Evolutionary conservation across 2,888 invertebrate species (phyloP), one percentile per base, ranked within the genome.

Genomic region (Dinocampus coccinellae): DNA sequence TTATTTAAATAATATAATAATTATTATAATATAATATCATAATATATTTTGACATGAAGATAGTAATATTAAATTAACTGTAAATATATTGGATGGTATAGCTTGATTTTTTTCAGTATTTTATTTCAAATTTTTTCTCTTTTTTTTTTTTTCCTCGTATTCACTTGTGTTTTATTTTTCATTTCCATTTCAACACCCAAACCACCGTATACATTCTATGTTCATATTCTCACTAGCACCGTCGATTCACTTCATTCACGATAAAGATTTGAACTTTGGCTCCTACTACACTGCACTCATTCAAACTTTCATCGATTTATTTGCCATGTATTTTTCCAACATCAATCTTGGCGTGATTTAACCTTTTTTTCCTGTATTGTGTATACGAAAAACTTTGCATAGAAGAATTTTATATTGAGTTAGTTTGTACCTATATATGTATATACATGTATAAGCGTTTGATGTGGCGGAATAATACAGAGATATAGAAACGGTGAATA

Each of bases 391-490:
- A 34, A 10, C 53, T 16, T 9, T 57, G 39, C 33, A 33, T 13
- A 42, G 61, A n/a, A 36, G 65, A 70, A 70, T 70, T 70, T 65
- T 70, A 65, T 70, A 70, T 70, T 65, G 52, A 64, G 70, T 70
- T 65, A 65, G 58, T 60, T 47, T 47, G 29, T 24, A 60, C 52
- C 52, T 47, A 26, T 47, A 16, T 47, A 26, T 63, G 29, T 7
- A 29, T n/a, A 29, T 29, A 4, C 29, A 29, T 29, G 29, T 29
- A n/a, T n/a, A 47, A 47, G 24, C n/a, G 47, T 42, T 20, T n/a
- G 26, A 13, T 42, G 42, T 29, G 33, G 52, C 33, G 52, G 52
- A 29, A 64, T 26, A 47, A 47, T 20, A 24, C 16, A 36, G n/a
- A 20, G 58, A 61, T 20, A 67, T 24, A 9, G 22, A 60, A 58